Percentiles rank a stretch among this genome's conserved stretches.
Conservation (phyloP, 2,888 invertebrate genomes). For the Phyllotreta cruciferae region DNA sequence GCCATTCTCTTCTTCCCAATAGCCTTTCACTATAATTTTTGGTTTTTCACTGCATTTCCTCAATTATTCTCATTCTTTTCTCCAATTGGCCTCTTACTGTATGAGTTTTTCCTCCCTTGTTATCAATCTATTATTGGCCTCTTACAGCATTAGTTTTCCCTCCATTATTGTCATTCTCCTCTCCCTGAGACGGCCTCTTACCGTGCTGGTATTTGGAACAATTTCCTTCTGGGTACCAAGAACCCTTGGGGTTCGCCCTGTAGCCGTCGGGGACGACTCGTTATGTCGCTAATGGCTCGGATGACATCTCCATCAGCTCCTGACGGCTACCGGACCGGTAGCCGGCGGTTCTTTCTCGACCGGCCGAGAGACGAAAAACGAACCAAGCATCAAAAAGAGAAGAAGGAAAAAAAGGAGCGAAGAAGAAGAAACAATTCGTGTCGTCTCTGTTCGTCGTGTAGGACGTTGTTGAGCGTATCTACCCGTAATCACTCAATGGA, state of each 20-base stretch:
- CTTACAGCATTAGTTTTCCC: too few relatives aligned
- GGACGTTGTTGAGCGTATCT: slow-evolving; percentile 45
- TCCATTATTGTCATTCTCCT: too few relatives aligned
- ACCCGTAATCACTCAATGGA: slow-evolving; percentile 37
- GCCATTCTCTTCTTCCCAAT: too few relatives aligned
- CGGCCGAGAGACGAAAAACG: slow-evolving; percentile 5
- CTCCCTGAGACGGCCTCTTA: too few relatives aligned
- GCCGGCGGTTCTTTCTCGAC: slow-evolving; percentile 51
- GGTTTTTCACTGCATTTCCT: too few relatives aligned
- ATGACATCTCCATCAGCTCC: slow-evolving; percentile 37
- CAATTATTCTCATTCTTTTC: too few relatives aligned
- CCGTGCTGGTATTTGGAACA: too few relatives aligned
- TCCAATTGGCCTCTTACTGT: too few relatives aligned
- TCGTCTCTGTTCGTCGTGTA: slow-evolving; percentile 44
- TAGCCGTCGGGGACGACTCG: slow-evolving; percentile 6
- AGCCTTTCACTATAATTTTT: too few relatives aligned
- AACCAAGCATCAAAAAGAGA: background rate
- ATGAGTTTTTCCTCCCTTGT: too few relatives aligned
- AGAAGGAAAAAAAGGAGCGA: background rate
- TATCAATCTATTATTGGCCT: too few relatives aligned
- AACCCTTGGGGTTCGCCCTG: slow-evolving; percentile 6
- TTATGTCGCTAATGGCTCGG: slow-evolving; percentile 45
- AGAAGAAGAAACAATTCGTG: slow-evolving; percentile 1
- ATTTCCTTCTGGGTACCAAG: background rate
- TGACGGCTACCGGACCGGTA: slow-evolving; percentile 54